Evolutionary conservation across 1,140 invertebrate genomes (phyloP).

Genomic region (Asbolus verrucosus): DNA sequence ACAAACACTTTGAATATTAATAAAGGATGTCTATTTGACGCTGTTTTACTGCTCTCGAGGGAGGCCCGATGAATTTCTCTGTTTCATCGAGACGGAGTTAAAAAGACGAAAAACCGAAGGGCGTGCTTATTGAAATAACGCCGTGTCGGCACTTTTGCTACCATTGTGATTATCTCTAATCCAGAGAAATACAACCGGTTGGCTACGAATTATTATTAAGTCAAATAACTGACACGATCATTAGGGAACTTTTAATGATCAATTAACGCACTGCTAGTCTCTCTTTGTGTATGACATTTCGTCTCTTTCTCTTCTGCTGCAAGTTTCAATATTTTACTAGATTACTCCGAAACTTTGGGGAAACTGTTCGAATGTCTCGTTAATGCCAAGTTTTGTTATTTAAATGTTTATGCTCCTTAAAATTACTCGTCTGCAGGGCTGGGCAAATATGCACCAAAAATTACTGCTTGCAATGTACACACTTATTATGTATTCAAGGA

Average conservation of each 20-base stretch:
- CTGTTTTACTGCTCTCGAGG: constrained; percentile 13
- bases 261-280: constrained; percentile 20
- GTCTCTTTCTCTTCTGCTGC: background rate
- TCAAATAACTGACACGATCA: constrained; percentile 21
- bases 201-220: constrained; percentile 29
- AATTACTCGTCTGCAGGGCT: too few relatives aligned
- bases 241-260: constrained; percentile 43
- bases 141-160: background rate
- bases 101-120: too few relatives aligned
- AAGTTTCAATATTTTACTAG: background rate
- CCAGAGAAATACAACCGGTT: background rate
- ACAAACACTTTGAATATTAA: constrained; percentile 48
- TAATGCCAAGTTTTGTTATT: too few relatives aligned
- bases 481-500: too few relatives aligned
- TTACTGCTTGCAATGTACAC: too few relatives aligned
- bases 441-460: too few relatives aligned
- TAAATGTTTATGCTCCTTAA: too few relatives aligned
- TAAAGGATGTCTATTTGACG: constrained; percentile 46
- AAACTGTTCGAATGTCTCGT: too few relatives aligned
- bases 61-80: constrained; percentile 4
- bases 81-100: background rate
- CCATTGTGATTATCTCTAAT: constrained; percentile 14
- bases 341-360: too few relatives aligned
- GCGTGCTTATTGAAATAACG: constrained; percentile 4
- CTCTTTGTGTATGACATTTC: constrained; percentile 24